Evolutionary conservation across 2,113 vertebrate genomes (phyloP).

Genomic region (Entomyzon cyanotis): DNA sequence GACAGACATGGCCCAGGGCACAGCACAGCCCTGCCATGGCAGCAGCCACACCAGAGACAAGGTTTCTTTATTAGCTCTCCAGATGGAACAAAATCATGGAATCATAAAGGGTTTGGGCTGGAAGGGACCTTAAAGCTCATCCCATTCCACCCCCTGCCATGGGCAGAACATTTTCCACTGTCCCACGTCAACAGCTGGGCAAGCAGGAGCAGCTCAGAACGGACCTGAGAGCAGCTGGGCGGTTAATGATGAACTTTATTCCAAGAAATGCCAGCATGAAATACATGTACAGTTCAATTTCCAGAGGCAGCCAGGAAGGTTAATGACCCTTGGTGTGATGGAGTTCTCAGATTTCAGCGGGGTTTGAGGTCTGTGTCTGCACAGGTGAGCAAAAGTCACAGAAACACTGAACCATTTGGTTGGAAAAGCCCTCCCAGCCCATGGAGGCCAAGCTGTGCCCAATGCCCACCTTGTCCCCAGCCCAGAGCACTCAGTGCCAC

Average conservation of each 20-base stretch:
- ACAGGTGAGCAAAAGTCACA: neutral
- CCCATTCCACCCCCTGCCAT: neutral
- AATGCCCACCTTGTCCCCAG: neutral
- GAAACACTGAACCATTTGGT: rapidly evolving
- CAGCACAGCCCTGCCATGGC: neutral
- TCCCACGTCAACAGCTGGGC: neutral
- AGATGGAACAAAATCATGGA: neutral
- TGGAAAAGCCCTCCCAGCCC: neutral
- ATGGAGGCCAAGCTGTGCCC: rapidly evolving
- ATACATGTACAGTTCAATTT: rapidly evolving
- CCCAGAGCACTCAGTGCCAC: neutral
- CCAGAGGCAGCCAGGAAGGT: neutral
- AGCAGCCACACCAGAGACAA: neutral
- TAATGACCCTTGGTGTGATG: neutral
- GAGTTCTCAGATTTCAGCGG: neutral
- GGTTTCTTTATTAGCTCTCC: neutral
- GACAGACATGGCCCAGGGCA: rapidly evolving
- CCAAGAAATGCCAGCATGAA: neutral
- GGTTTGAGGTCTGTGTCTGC: neutral
- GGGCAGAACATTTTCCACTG: neutral
- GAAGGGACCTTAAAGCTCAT: neutral
- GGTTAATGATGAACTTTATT: neutral
- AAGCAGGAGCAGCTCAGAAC: neutral
- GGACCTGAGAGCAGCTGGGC: neutral
- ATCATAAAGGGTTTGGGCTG: neutral